Evolutionary conservation across 2,113 vertebrate genomes (phyloP).

Genomic region (Peucedramus taeniatus): DNA sequence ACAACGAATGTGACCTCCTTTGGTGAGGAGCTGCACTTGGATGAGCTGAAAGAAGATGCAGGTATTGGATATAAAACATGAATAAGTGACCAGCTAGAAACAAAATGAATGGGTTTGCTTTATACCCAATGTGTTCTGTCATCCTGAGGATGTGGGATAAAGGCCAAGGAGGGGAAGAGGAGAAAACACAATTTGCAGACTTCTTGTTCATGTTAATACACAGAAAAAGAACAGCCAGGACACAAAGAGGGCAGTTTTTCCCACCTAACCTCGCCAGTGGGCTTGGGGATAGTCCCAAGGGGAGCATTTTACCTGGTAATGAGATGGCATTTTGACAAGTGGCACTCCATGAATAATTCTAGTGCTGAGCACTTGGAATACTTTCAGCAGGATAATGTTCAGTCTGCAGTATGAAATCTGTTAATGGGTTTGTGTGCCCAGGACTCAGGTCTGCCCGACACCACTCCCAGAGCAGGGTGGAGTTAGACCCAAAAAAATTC

Average conservation of each 20-base stretch:
- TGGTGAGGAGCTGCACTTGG: constrained; percentile 49
- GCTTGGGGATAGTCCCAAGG: not conserved
- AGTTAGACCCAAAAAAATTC: not conserved
- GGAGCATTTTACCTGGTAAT: not conserved
- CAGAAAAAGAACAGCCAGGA: not conserved
- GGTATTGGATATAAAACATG: constrained; percentile 50
- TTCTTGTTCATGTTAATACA: not conserved
- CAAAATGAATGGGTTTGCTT: not conserved
- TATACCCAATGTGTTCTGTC: not conserved
- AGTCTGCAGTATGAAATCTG: not conserved
- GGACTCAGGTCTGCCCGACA: not conserved
- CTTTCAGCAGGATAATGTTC: not conserved
- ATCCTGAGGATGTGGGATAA: not conserved
- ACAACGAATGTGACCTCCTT: constrained; percentile 5
- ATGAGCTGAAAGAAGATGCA: constrained; percentile 64
- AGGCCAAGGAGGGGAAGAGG: not conserved
- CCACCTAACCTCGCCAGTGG: not conserved
- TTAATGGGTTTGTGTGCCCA: not conserved
- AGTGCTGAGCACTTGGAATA: not conserved
- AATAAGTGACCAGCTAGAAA: not conserved
- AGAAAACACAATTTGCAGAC: not conserved
- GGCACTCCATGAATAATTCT: not conserved
- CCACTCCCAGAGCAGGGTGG: not conserved
- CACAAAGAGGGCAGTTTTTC: not conserved
- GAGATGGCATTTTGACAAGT: constrained; percentile 13